phyloP scores from a whole-genome alignment of 2,888 invertebrate genomes.

The Acrobasis consociella region DNA sequence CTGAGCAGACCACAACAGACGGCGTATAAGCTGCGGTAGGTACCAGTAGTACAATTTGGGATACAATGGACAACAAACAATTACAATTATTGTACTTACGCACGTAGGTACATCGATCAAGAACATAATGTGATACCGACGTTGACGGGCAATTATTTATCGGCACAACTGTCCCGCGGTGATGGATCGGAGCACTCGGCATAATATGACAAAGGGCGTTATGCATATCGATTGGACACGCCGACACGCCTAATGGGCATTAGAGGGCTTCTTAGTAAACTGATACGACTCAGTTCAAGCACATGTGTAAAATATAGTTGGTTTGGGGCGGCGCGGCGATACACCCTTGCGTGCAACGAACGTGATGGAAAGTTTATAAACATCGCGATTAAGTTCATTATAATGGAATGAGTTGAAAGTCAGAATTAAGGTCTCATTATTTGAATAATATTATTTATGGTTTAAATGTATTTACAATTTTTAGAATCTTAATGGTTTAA shows the following conservation, averaged over 20 bases:
- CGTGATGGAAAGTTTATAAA: no score
- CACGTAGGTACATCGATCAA: conserved; percentile 4
- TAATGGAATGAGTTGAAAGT: no score
- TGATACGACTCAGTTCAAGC: conserved; percentile 32
- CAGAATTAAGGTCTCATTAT: no score
- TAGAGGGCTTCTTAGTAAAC: conserved; percentile 56
- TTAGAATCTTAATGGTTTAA: no score
- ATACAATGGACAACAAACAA: neutral
- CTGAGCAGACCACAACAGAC: no score
- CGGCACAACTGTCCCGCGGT: conserved; percentile 17
- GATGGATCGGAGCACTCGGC: conserved; percentile 42
- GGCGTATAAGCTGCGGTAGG: no score
- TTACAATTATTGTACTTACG: neutral
- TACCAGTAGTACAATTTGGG: no score
- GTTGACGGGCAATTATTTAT: conserved; percentile 11
- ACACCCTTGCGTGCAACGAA: no score
- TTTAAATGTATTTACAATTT: no score
- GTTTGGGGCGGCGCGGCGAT: no score
- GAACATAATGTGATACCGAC: conserved; percentile 5
- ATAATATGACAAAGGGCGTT: conserved; percentile 48
- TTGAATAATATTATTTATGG: no score
- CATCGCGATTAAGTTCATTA: no score
- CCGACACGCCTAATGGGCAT: conserved; percentile 47
- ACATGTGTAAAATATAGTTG: neutral
- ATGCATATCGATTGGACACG: conserved; percentile 53